Base-by-base conservation (phyloP, 2,888 invertebrate species). In the Chrysotoxum bicinctum region DNA sequence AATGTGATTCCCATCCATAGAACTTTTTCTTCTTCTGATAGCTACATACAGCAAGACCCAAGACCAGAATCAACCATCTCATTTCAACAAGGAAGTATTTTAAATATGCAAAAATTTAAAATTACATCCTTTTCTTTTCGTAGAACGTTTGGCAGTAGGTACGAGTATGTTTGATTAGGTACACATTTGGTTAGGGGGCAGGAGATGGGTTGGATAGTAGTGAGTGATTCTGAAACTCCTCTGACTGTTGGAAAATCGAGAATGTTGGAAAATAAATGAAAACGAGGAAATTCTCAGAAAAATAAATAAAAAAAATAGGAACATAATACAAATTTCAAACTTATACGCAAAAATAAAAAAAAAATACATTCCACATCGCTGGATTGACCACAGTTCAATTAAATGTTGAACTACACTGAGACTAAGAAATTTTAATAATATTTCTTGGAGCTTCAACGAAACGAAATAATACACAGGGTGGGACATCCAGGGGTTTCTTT, bases 61-160 rank as follows among this genome's bases (percentile, higher is more conserved):
- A 50, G 21, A 50, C 50, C 48, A 48, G 62, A 62, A 40, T 21
- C 64, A 64, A 64, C 43, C 43, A 73, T 74, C 68, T 48, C 58
- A 50, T 56, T 76, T 76, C 26, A 76, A 58, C 76, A 58, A 68
- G 68, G 68, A 76, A 58, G 68, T 68, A 68, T 76, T 76, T 76
- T 76, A 68, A 76, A 76, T 76, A 76, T 76, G 76, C 76, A 48
- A 68, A 68, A 68, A 76, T 58, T 76, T 68, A 19, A 76, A 76
- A 76, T 68, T 76, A 76, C 76, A 76, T 76, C 68, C 68, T 68
- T 68, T 76, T 56, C 56, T 76, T 58, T 58, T 56, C 37, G 45
- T 76, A 50, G n/a, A n/a, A 48, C 8, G 68, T 45, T 52, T 76
- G 26, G 48, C 48, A 62, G 68, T 16, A 12, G 66, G 66, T 66